Evolutionary conservation across 2,113 vertebrate genomes (phyloP).

Genomic region (Aplodontia rufa): DNA sequence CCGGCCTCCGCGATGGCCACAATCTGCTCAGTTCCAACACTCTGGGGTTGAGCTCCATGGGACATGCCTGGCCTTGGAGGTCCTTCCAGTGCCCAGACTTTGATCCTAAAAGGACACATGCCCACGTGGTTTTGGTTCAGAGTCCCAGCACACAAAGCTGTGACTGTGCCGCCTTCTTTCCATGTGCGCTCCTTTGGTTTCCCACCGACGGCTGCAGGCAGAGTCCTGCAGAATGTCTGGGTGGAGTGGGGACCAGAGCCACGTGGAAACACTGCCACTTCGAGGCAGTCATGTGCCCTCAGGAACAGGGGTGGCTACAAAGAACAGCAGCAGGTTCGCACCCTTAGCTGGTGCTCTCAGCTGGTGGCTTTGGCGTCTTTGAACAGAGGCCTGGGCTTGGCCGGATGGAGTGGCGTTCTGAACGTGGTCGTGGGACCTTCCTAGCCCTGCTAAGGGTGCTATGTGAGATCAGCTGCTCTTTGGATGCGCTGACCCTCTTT

Average conservation of each 20-base stretch:
- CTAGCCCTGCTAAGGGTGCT: fast-evolving
- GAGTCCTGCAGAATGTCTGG: background rate
- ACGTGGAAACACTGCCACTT: background rate
- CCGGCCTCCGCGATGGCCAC: background rate
- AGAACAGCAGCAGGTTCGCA: background rate
- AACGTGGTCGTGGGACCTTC: fast-evolving
- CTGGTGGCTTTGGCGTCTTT: fast-evolving
- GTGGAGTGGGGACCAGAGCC: background rate
- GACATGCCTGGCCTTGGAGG: fast-evolving
- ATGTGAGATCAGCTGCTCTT: background rate
- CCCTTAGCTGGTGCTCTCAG: fast-evolving
- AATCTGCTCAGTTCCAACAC: fast-evolving
- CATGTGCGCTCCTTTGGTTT: background rate
- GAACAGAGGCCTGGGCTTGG: background rate
- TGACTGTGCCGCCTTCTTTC: fast-evolving
- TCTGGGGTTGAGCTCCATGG: fast-evolving
- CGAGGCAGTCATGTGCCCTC: background rate
- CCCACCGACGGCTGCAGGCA: fast-evolving
- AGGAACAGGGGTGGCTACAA: too few species aligned
- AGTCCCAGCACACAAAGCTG: fast-evolving
- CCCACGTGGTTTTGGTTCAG: background rate
- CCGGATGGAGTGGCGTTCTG: fast-evolving
- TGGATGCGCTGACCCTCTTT: background rate
- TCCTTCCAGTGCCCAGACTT: background rate
- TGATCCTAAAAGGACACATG: fast-evolving